Percentiles rank a stretch among this genome's conserved stretches.
Conservation (phyloP, 2,888 invertebrate genomes). For the Hypselothyrea guttata region DNA sequence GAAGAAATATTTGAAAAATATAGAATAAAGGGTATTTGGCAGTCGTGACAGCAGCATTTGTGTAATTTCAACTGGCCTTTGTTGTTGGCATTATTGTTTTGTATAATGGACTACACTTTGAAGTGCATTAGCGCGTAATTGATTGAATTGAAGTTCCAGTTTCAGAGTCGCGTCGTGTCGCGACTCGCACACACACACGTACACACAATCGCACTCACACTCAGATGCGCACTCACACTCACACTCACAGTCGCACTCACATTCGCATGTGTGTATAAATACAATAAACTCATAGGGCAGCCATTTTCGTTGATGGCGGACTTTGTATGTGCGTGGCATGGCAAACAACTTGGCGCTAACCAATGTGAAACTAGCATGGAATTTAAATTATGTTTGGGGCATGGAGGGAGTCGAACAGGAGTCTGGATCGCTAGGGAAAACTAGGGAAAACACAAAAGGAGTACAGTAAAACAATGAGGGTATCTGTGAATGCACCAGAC, state of each 20-base stretch:
- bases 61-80: neutral
- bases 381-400: slow-evolving; percentile 45
- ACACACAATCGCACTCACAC: slow-evolving; percentile 10
- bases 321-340: slow-evolving; percentile 37
- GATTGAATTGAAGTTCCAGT: slow-evolving; percentile 51
- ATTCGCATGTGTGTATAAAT: neutral
- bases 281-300: slow-evolving; percentile 19
- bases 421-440: neutral
- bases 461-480: no score
- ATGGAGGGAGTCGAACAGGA: neutral
- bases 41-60: neutral
- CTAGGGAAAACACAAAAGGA: no score
- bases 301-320: slow-evolving; percentile 47
- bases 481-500: neutral
- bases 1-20: no score
- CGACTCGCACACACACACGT: slow-evolving; percentile 3
- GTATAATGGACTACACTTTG: slow-evolving; percentile 38
- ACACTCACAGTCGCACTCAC: neutral
- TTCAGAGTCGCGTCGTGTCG: slow-evolving; percentile 6
- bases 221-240: neutral
- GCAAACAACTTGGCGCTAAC: slow-evolving; percentile 36
- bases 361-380: slow-evolving; percentile 42
- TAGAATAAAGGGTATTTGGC: neutral
- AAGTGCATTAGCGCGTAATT: slow-evolving; percentile 57
- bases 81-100: slow-evolving; percentile 30